Evolutionary conservation across 2,113 vertebrate species (phyloP), one percentile per base, ranked within the genome.

Genomic region (Atherinomorus stipes): DNA sequence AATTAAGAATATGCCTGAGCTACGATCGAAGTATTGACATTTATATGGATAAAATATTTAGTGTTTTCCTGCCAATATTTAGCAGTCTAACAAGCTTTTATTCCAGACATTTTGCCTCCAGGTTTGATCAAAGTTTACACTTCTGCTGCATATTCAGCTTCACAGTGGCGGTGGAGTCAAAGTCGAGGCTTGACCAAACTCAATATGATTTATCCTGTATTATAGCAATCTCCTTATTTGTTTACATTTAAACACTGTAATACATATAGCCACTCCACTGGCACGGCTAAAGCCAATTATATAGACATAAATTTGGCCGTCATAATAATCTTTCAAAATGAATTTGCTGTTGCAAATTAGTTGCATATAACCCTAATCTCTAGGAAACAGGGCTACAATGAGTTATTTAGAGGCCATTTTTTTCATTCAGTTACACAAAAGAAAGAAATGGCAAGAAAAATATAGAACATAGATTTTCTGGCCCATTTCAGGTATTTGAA

Each of bases 11-110:
- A 21, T 1, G 22, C 19, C 40, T 7, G 21, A 34, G 47, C 56
- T 49, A 62, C 26, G 25, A 31, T 21, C 23, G 7, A 3, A 52
- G 18, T 34, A 11, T 26, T 8, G 3, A 54, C 5, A 25, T 47
- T 76, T 49, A 23, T 18, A 50, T 45, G n/a, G 19, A 64, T 45
- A 51, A 57, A 63, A 26, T 63, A 50, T 16, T 31, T 3, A 34
- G 8, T 47, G 23, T 45, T 3, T 23, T 40, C 10, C 23, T 28
- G 11, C 22, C 22, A 4, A 22, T n/a, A 9, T 22, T 15, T 3
- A n/a, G 28, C 31, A 25, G 16, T 18, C n/a, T 62, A 11, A 18
- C 18, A 12, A n/a, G 16, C 53, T 61, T 44, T 38, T 34, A 59
- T 59, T 19, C 49, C 19, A 50, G 7, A 69, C 34, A 31, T 25